These are phyloP conservation scores for Harpalus rufipes DNA, from an alignment of 2,888 invertebrate species.

Conservation along the genomic window DNA sequence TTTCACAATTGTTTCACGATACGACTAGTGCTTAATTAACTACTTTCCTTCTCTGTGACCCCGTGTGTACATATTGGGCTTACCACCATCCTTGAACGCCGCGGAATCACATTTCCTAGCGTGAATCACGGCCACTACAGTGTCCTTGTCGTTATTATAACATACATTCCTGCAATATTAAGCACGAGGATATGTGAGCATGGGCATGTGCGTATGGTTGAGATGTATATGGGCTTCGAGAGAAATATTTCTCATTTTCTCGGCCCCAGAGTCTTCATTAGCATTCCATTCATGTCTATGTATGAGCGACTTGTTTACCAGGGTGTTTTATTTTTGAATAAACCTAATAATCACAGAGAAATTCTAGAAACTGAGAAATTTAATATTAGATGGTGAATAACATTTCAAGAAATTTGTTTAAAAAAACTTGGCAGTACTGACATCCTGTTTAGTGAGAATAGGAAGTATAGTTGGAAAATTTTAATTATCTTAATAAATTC, in stretches of 20 bases:
- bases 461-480: neutral
- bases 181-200: constrained; percentile 14
- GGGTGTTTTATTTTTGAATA: neutral
- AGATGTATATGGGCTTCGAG: constrained; percentile 15
- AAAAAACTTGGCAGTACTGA: neutral
- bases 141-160: constrained; percentile 24
- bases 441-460: neutral
- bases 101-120: constrained; percentile 32
- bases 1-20: neutral
- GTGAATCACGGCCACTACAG: constrained; percentile 23
- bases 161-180: constrained; percentile 41
- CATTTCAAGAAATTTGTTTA: neutral
- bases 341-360: neutral
- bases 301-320: neutral
- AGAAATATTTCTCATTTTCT: constrained; percentile 36
- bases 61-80: neutral
- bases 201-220: constrained; percentile 20
- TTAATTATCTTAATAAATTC: neutral
- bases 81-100: neutral
- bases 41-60: neutral
- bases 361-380: neutral
- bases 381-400: neutral
- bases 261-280: constrained; percentile 10
- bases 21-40: neutral
- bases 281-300: constrained; percentile 22